Percentiles rank a stretch among this genome's conserved stretches.
Conservation (phyloP, 1,140 invertebrate species). For the Trialeurodes vaporariorum region DNA sequence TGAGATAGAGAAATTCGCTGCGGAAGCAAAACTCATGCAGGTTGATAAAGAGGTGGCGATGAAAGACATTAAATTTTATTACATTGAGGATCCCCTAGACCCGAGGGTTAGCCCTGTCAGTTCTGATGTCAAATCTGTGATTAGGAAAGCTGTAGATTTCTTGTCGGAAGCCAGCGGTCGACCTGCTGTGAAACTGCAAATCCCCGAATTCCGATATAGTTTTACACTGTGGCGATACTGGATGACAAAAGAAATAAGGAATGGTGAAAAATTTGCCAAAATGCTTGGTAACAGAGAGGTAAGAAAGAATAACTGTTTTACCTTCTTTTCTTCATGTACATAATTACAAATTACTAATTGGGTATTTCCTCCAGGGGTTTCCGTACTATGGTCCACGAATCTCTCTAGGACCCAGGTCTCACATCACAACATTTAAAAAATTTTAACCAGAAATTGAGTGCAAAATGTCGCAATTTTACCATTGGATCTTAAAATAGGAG, state of each 20-base stretch:
- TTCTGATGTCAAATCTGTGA: conserved; percentile 48
- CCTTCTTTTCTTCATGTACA: no score
- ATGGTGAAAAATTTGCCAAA: conserved; percentile 44
- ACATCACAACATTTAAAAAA: no score
- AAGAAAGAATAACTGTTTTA: no score
- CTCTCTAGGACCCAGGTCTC: conserved; percentile 25
- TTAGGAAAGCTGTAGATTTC: conserved; percentile 42
- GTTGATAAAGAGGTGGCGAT: conserved; percentile 16
- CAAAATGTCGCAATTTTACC: no score
- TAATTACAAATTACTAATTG: no score
- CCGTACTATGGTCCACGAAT: no score
- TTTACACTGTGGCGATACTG: conserved; percentile 57
- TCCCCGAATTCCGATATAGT: conserved; percentile 47
- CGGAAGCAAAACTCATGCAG: conserved; percentile 19
- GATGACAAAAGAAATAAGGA: conserved; percentile 63
- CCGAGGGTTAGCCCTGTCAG: conserved; percentile 53
- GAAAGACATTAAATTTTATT: conserved; percentile 54
- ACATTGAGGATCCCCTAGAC: conserved; percentile 58
- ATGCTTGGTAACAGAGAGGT: conserved; percentile 48
- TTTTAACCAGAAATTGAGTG: no score
- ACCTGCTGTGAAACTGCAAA: conserved; percentile 31
- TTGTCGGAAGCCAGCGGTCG: conserved; percentile 38
- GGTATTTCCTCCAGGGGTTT: no score
- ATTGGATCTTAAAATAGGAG: no score
- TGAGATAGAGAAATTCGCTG: conserved; percentile 34